Conservation (phyloP, 1,140 invertebrate genomes). For the Chironomus tepperi region DNA sequence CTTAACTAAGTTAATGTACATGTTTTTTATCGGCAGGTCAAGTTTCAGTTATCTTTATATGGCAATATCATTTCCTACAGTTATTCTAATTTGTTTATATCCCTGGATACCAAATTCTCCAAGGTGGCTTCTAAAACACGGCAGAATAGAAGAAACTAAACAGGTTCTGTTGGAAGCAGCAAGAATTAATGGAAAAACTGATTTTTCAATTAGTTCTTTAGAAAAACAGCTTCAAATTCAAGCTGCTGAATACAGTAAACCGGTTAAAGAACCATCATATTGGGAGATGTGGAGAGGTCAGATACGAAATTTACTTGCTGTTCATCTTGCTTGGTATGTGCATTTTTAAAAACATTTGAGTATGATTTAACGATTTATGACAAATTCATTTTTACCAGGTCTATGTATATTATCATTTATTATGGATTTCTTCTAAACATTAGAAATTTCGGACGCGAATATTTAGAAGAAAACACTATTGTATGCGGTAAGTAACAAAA, state of each 20-base stretch:
- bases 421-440: constrained; percentile 42
- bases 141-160: constrained; percentile 62
- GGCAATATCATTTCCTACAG: constrained; percentile 40
- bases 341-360: too few relatives aligned
- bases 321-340: constrained; percentile 35
- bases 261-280: constrained; percentile 37
- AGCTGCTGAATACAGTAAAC: constrained; percentile 36
- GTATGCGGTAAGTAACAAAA: constrained; percentile 29
- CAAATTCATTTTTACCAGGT: constrained; percentile 25
- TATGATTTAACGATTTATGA: too few relatives aligned
- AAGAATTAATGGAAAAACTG: constrained; percentile 44
- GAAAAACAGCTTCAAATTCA: constrained; percentile 38
- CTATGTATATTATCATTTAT: constrained; percentile 40
- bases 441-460: constrained; percentile 39
- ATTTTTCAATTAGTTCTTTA: constrained; percentile 36
- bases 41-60: constrained; percentile 41
- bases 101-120: constrained; percentile 66
- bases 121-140: constrained; percentile 69
- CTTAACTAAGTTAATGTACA: too few relatives aligned
- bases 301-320: constrained; percentile 35
- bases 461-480: constrained; percentile 39
- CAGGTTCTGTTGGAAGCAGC: constrained; percentile 60
- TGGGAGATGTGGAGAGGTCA: constrained; percentile 38
- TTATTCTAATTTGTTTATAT: constrained; percentile 40
- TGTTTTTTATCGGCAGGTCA: constrained; percentile 24